Conservation (phyloP, 2,113 vertebrate genomes). For the Neopipo cinnamomea region DNA sequence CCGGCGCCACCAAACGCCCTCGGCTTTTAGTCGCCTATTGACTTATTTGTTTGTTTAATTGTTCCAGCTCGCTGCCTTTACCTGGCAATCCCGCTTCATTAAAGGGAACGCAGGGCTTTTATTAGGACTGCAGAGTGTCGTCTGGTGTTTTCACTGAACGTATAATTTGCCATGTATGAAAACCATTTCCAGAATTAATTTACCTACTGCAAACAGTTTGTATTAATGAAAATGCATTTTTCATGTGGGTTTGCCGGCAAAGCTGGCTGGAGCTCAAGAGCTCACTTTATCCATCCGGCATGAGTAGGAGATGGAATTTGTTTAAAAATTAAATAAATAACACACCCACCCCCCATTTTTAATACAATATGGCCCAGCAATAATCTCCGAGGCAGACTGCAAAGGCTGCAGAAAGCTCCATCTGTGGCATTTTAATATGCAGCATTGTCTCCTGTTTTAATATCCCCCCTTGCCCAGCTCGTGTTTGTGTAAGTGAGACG, state of each 20-base stretch:
- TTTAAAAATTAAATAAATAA: conserved; percentile 73
- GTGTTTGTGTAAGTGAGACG: conserved; percentile 10
- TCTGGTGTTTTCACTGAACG: background rate
- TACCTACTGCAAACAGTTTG: conserved; percentile 76
- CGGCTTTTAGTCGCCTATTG: background rate
- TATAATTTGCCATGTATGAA: conserved; percentile 65
- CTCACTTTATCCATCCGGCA: conserved; percentile 69
- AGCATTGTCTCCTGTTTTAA: conserved; percentile 53
- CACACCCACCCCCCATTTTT: conserved; percentile 36
- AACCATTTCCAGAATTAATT: conserved; percentile 75
- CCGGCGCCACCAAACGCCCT: fast-evolving
- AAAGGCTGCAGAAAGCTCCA: conserved; percentile 28
- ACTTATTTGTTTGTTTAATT: background rate
- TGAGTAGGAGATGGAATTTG: conserved; percentile 56
- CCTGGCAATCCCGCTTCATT: background rate
- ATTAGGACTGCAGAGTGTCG: background rate
- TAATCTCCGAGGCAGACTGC: conserved; percentile 38
- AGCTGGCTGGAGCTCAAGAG: conserved; percentile 48
- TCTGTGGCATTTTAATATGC: conserved; percentile 62
- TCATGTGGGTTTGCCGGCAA: conserved; percentile 46
- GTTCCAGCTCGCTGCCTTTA: background rate
- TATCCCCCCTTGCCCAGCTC: conserved; percentile 18
- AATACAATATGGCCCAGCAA: conserved; percentile 59
- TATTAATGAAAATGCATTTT: conserved; percentile 73
- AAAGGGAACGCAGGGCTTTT: background rate